phyloP scores from a whole-genome alignment of 2,113 vertebrate species.

The Odontophorus gujanensis region DNA sequence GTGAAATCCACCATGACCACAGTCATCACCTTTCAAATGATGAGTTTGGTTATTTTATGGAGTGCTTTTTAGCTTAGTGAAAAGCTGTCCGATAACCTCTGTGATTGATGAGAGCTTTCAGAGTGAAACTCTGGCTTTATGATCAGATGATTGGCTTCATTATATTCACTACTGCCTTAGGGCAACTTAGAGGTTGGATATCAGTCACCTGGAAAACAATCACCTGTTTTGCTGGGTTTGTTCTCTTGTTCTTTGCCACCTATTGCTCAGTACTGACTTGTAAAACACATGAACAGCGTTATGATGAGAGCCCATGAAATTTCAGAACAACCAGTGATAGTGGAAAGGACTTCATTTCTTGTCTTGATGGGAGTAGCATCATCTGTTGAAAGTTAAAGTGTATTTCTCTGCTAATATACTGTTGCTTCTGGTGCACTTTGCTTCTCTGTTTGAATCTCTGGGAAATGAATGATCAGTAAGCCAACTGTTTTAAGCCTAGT shows the following conservation, averaged over 20 bases:
- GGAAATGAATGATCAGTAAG: background rate
- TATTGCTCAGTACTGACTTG: slow-evolving; percentile 44
- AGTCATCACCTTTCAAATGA: slow-evolving; percentile 85
- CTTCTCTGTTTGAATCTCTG: background rate
- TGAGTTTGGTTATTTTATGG: slow-evolving; percentile 83
- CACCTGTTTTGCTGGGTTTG: background rate
- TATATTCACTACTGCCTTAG: slow-evolving; percentile 59
- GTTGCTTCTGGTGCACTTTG: background rate
- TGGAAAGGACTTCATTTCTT: slow-evolving; percentile 49
- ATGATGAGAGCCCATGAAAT: slow-evolving; percentile 79
- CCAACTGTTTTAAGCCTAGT: background rate
- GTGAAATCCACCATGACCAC: slow-evolving; percentile 74
- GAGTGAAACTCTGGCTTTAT: background rate
- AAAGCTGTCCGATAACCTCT: slow-evolving; percentile 69
- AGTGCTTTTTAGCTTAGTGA: slow-evolving; percentile 77
- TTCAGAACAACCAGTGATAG: slow-evolving; percentile 78
- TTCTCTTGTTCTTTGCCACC: background rate
- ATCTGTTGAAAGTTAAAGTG: slow-evolving; percentile 78
- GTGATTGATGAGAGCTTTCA: slow-evolving; percentile 52
- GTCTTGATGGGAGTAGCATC: slow-evolving; percentile 71
- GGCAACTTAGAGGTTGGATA: slow-evolving; percentile 44
- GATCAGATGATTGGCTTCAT: slow-evolving; percentile 37
- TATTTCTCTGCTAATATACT: background rate
- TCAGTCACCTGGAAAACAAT: slow-evolving; percentile 21
- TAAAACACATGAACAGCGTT: slow-evolving; percentile 80